phyloP scores from a whole-genome alignment of 35 echinoderm and acorn worm genomes.

The Eucidaris tribuloides region DNA sequence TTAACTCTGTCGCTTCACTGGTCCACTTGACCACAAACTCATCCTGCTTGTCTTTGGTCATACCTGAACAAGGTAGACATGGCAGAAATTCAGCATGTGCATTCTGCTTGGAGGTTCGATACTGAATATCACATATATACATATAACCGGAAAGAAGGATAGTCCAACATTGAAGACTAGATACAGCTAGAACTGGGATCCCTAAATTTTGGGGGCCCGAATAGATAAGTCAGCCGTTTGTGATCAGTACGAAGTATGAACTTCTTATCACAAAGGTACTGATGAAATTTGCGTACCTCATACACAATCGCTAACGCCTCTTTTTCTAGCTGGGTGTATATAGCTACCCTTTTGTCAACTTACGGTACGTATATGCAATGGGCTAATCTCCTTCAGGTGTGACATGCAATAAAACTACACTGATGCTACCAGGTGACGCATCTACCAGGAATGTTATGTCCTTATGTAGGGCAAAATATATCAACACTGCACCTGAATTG shows the following conservation, averaged over 20 bases:
- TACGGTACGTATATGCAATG: slow-evolving; percentile 42
- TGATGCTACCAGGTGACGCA: slow-evolving; percentile 47
- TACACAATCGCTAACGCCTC: slow-evolving; percentile 30
- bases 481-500: neutral
- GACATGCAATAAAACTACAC: slow-evolving; percentile 38
- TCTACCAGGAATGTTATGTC: slow-evolving; percentile 7
- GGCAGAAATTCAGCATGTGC: slow-evolving; percentile 44
- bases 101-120: slow-evolving; percentile 30
- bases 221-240: slow-evolving; percentile 36
- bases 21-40: slow-evolving; percentile 1
- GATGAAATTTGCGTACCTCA: slow-evolving; percentile 22
- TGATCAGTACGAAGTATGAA: slow-evolving; percentile 54
- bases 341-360: slow-evolving; percentile 27
- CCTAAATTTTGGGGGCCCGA: slow-evolving; percentile 29
- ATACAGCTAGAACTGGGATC: slow-evolving; percentile 28
- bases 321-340: slow-evolving; percentile 43
- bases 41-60: neutral
- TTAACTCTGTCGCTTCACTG: slow-evolving; percentile 35
- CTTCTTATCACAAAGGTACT: slow-evolving; percentile 42
- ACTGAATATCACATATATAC: slow-evolving; percentile 67
- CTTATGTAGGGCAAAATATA: slow-evolving; percentile 16
- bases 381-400: slow-evolving; percentile 15
- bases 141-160: slow-evolving; percentile 41
- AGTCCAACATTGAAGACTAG: slow-evolving; percentile 49
- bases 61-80: slow-evolving; percentile 14